Evolutionary conservation across 1,140 invertebrate species (phyloP), one percentile per base, ranked within the genome.

Genomic region (Zaprionus africanus): DNA sequence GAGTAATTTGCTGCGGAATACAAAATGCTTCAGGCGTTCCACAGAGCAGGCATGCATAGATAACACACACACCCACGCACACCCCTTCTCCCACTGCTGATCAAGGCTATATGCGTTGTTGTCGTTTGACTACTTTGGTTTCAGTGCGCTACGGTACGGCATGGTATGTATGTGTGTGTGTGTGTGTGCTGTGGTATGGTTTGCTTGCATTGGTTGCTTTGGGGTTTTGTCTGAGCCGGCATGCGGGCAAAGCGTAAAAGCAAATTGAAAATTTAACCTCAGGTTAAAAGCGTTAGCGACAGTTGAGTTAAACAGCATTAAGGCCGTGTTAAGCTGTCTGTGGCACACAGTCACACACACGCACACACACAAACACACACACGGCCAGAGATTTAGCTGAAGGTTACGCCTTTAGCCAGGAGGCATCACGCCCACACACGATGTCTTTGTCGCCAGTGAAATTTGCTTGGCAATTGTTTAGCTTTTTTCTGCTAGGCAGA

Each of bases 241-340:
- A 67, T 49, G 41, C n/a, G 59, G 51, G 66, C 38, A 56, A 65
- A 81, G 69, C 67, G 73, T 78, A 82, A 74, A 85, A 76, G 86
- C 85, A 90, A 90, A 90, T 90, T 90, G 85, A 90, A 90, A 90
- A 85, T 90, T 90, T 90, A 90, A 90, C 85, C 85, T 90, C 72
- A 90, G 85, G 85, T 90, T 90, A 90, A 90, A 90, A 78, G 79
- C 85, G 79, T 90, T 90, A 90, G 85, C 85, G 85, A 82, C 85
- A 90, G 85, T 90, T 79, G 76, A 90, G 86, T 90, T 90, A 90
- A 90, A 90, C 86, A 80, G 85, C 79, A 90, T 90, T 90, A 90
- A 71, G 86, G 79, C 86, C 76, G 58, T 90, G 82, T 83, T 90
- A 90, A 90, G 86, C 85, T 90, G 86, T 90, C 79, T 83, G 82